Evolutionary conservation across 2,888 invertebrate genomes (phyloP).

Genomic region (Rugalucina vietnamica): DNA sequence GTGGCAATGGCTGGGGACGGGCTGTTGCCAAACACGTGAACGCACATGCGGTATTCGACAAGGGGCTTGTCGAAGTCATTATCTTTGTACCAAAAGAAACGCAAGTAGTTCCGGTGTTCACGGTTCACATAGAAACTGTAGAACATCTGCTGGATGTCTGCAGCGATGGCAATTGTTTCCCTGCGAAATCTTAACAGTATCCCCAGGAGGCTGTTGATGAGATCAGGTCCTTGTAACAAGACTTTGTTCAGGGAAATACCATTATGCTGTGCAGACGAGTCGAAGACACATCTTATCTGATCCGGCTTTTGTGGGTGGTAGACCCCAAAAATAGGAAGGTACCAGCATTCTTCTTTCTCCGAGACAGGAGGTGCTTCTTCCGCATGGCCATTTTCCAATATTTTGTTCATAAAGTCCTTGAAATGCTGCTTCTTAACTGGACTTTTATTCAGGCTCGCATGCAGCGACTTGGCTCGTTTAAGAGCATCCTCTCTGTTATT

Average conservation of each 20-base stretch:
- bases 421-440: slow-evolving; percentile 27
- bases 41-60: slow-evolving; percentile 47
- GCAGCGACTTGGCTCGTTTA: slow-evolving; percentile 10
- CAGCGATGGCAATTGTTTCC: slow-evolving; percentile 40
- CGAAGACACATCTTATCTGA: slow-evolving; percentile 52
- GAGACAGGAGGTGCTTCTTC: slow-evolving; percentile 44
- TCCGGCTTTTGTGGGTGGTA: slow-evolving; percentile 29
- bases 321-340: slow-evolving; percentile 37
- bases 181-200: slow-evolving; percentile 47
- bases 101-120: slow-evolving; percentile 43
- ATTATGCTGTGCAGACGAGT: slow-evolving; percentile 38
- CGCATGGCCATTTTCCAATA: slow-evolving; percentile 42
- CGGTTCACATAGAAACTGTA: slow-evolving; percentile 43
- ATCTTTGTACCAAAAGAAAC: slow-evolving; percentile 56
- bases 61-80: slow-evolving; percentile 34
- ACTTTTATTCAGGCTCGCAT: background rate
- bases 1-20: slow-evolving; percentile 56
- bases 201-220: slow-evolving; percentile 50
- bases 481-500: slow-evolving; percentile 13
- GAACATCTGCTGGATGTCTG: slow-evolving; percentile 61
- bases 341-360: slow-evolving; percentile 46
- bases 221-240: slow-evolving; percentile 49
- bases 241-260: slow-evolving; percentile 13
- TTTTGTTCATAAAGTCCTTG: slow-evolving; percentile 42
- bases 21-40: slow-evolving; percentile 51